Conservation (phyloP, 2,113 vertebrate species). For the Perca flavescens region DNA sequence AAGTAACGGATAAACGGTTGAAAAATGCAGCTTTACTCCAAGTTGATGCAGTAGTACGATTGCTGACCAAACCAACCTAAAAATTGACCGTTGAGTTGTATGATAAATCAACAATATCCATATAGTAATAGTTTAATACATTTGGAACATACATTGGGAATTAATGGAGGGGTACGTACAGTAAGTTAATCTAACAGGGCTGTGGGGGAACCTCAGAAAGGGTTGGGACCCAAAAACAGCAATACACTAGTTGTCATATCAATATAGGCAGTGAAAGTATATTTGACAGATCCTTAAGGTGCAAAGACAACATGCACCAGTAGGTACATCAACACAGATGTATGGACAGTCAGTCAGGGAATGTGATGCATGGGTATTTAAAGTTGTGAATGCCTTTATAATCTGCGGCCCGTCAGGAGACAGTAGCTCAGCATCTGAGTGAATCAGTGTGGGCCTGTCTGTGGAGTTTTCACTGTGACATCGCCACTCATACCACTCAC, state of each 20-base stretch:
- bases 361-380: constrained; percentile 72
- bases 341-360: constrained; percentile 47
- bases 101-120: too few species aligned
- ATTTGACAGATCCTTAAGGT: constrained; percentile 71
- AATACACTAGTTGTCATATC: constrained; percentile 68
- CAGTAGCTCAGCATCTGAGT: constrained; percentile 71
- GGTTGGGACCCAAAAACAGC: constrained; percentile 55
- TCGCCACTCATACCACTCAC: constrained; percentile 78
- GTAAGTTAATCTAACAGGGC: too few species aligned
- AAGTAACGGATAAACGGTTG: too few species aligned
- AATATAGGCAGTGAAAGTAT: constrained; percentile 50
- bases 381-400: constrained; percentile 77
- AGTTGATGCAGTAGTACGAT: too few species aligned
- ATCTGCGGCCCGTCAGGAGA: constrained; percentile 78
- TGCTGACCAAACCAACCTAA: too few species aligned
- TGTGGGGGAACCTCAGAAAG: too few species aligned
- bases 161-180: too few species aligned
- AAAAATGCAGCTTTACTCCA: too few species aligned
- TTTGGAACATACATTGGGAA: too few species aligned
- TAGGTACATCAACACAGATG: constrained; percentile 53
- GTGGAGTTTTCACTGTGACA: constrained; percentile 78
- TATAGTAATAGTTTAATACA: too few species aligned
- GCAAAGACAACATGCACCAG: constrained; percentile 43
- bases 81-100: too few species aligned
- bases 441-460: constrained; percentile 78